These are phyloP conservation scores for Colletes latitarsis DNA, from an alignment of 1,140 invertebrate genomes.

Conservation along the genomic window DNA sequence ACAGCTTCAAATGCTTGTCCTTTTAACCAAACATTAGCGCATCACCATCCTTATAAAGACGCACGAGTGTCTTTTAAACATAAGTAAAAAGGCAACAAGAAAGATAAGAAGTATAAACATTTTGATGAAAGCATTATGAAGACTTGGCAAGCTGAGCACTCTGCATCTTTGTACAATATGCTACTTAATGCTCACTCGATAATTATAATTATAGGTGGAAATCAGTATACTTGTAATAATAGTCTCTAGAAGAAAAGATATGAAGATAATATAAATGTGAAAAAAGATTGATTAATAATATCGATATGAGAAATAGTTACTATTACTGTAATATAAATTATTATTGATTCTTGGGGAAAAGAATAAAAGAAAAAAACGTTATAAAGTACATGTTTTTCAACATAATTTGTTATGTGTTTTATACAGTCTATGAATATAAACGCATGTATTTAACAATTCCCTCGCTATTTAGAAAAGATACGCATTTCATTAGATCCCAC, in stretches of 20 bases:
- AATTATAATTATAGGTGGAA: slow-evolving; percentile 71
- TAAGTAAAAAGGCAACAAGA: slow-evolving; percentile 35
- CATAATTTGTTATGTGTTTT: slow-evolving; percentile 53
- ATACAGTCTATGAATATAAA: slow-evolving; percentile 48
- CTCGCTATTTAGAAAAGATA: slow-evolving; percentile 31
- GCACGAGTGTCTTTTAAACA: slow-evolving; percentile 31
- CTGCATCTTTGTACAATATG: slow-evolving; percentile 74
- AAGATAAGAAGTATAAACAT: slow-evolving; percentile 40
- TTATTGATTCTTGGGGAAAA: slow-evolving; percentile 78
- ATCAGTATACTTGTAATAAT: slow-evolving; percentile 74
- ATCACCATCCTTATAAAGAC: slow-evolving; percentile 39
- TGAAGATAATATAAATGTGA: slow-evolving; percentile 78
- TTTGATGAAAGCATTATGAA: slow-evolving; percentile 45
- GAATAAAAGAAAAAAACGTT: slow-evolving; percentile 76
- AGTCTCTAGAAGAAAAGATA: slow-evolving; percentile 72
- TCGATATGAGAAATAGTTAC: slow-evolving; percentile 76
- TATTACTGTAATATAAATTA: slow-evolving; percentile 80
- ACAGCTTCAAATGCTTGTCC: slow-evolving; percentile 55
- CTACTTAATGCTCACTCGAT: slow-evolving; percentile 75
- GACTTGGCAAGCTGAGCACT: slow-evolving; percentile 60
- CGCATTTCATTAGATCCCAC: not conserved
- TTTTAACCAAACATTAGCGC: slow-evolving; percentile 51
- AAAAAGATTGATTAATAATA: slow-evolving; percentile 72
- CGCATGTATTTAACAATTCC: slow-evolving; percentile 32
- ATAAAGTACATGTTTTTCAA: slow-evolving; percentile 59